Percentiles rank a stretch among this genome's conserved stretches.
Conservation (phyloP, 2,797 vertebrate species). For the Acestrorhynchus altus region DNA sequence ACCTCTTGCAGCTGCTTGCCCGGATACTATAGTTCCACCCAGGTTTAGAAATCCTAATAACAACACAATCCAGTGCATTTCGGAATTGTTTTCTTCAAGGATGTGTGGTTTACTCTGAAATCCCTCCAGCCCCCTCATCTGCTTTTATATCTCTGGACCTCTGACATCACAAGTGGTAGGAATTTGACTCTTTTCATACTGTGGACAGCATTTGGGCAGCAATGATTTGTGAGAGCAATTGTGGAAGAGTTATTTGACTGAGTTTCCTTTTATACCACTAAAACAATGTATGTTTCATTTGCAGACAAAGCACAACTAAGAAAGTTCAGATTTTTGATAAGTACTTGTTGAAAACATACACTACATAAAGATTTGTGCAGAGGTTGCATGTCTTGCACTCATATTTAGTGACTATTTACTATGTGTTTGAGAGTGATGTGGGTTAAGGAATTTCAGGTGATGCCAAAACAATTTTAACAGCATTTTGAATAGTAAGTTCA, state of each 20-base stretch:
- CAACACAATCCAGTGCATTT: conserved; percentile 69
- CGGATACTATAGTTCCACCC: conserved; percentile 58
- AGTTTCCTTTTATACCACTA: not conserved
- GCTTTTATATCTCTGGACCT: conserved; percentile 44
- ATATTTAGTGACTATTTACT: too few species aligned
- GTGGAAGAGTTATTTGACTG: too few species aligned
- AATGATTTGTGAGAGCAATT: not conserved
- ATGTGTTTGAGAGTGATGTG: too few species aligned
- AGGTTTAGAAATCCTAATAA: conserved; percentile 65
- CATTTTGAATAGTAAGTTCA: too few species aligned
- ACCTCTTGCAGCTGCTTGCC: conserved; percentile 74
- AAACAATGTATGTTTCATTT: not conserved
- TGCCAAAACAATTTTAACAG: too few species aligned
- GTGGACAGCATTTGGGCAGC: conserved; percentile 1
- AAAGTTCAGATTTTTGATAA: not conserved
- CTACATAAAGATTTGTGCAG: too few species aligned
- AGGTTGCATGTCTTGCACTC: too few species aligned
- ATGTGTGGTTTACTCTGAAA: conserved; percentile 31
- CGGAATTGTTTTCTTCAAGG: conserved; percentile 35
- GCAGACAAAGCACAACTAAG: not conserved
- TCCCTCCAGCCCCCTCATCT: conserved; percentile 24
- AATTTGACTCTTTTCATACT: conserved; percentile 31
- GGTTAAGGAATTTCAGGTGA: too few species aligned
- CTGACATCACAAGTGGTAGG: conserved; percentile 44
- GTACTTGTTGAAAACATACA: not conserved